phyloP scores from a whole-genome alignment of 2,888 invertebrate genomes.

The Entomobrya proxima region DNA sequence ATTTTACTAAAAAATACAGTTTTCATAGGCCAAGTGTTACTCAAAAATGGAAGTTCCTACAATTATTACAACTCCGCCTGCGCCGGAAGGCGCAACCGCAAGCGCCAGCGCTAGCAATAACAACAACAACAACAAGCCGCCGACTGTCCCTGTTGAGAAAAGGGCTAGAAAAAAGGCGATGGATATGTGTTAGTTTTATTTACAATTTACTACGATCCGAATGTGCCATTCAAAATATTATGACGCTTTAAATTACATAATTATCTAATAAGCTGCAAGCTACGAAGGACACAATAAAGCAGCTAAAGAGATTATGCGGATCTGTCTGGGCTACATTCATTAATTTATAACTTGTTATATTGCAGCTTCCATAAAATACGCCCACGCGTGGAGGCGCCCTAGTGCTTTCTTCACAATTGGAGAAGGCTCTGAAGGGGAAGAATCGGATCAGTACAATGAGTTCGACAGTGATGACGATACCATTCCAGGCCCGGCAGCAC shows the following conservation, averaged over 20 bases:
- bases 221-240: background rate
- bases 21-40: no score
- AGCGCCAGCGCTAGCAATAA: background rate
- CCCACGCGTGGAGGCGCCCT: constrained; percentile 71
- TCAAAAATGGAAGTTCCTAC: constrained; percentile 35
- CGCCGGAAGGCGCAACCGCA: no score
- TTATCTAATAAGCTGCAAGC: background rate
- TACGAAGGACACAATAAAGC: background rate
- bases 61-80: constrained; percentile 32
- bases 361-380: constrained; percentile 59
- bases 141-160: no score
- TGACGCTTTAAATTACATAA: background rate
- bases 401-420: constrained; percentile 75
- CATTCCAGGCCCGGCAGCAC: constrained; percentile 57
- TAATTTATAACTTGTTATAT: background rate
- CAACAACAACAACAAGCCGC: background rate
- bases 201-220: background rate
- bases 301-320: background rate
- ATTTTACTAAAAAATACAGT: no score
- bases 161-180: constrained; percentile 38
- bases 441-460: constrained; percentile 74
- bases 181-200: constrained; percentile 43
- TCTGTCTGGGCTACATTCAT: background rate
- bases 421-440: constrained; percentile 72
- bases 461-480: constrained; percentile 73